Evolutionary conservation across 2,797 vertebrate species (phyloP).

Genomic region (Geotrypetes seraphini): DNA sequence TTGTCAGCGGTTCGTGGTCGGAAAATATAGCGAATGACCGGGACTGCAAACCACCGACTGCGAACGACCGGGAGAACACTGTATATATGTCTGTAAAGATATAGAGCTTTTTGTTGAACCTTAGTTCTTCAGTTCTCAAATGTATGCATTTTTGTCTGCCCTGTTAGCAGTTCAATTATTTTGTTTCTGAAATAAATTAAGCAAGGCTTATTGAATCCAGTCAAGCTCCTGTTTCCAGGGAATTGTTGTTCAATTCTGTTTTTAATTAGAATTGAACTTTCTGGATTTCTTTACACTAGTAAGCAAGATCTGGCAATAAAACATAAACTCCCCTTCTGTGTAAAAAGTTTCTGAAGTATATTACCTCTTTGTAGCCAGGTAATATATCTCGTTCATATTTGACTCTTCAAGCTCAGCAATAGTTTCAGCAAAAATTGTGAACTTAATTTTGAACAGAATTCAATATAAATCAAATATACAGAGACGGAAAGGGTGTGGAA

Average conservation of each 20-base stretch:
- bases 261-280: slow-evolving; percentile 59
- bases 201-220: slow-evolving; percentile 51
- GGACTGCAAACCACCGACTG: too few relatives aligned
- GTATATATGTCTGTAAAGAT: too few relatives aligned
- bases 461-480: too few relatives aligned
- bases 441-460: too few relatives aligned
- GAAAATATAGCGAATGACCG: too few relatives aligned
- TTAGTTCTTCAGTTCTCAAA: too few relatives aligned
- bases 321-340: slow-evolving; percentile 45
- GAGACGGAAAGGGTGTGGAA: too few relatives aligned
- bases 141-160: slow-evolving; percentile 26
- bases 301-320: slow-evolving; percentile 50
- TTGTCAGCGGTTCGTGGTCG: too few relatives aligned
- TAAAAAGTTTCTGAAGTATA: slow-evolving; percentile 48
- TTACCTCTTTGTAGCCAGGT: slow-evolving; percentile 23
- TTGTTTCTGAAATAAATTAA: slow-evolving; percentile 58
- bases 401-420: too few relatives aligned
- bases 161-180: slow-evolving; percentile 54
- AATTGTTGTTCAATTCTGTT: slow-evolving; percentile 63
- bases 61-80: too few relatives aligned
- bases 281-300: slow-evolving; percentile 46
- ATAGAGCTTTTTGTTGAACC: too few relatives aligned
- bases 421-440: too few relatives aligned
- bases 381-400: slow-evolving; percentile 38
- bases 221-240: slow-evolving; percentile 47